phyloP scores from a whole-genome alignment of 1,140 invertebrate genomes.

The Drosophila teissieri region DNA sequence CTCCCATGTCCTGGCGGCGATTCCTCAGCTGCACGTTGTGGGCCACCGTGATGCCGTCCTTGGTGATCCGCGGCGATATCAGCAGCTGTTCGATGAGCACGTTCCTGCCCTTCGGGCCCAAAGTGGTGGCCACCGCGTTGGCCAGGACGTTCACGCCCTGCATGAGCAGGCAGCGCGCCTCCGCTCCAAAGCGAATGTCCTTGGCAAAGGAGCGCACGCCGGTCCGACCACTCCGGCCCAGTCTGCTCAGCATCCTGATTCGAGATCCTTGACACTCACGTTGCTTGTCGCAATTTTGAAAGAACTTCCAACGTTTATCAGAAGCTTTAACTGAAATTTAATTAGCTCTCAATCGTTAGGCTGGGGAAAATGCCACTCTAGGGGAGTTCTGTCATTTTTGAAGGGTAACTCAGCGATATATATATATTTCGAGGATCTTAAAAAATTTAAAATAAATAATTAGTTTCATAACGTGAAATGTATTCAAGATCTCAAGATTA shows the following conservation, averaged over 20 bases:
- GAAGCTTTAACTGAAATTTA: neutral
- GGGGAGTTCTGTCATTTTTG: neutral
- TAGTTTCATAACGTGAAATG: no score
- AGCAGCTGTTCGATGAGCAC: constrained; percentile 97
- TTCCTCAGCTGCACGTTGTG: constrained; percentile 94
- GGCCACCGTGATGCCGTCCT: constrained; percentile 98
- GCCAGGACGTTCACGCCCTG: constrained; percentile 96
- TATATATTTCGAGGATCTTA: no score
- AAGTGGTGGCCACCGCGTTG: constrained; percentile 97
- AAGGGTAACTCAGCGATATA: neutral
- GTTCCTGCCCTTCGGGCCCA: constrained; percentile 98
- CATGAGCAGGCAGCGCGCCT: constrained; percentile 95
- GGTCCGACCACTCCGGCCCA: neutral
- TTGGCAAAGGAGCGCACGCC: constrained; percentile 87
- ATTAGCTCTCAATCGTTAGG: neutral
- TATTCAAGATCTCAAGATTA: no score
- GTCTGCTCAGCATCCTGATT: constrained; percentile 14
- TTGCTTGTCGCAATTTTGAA: constrained; percentile 11
- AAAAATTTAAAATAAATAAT: no score
- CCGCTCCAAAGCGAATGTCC: constrained; percentile 97
- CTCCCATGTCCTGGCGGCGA: constrained; percentile 98
- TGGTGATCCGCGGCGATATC: constrained; percentile 98
- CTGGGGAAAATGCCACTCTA: neutral
- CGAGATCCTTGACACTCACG: neutral
- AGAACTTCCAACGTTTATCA: neutral